Base-by-base conservation (phyloP, 1,140 invertebrate genomes). In the Onthophagus taurus region DNA sequence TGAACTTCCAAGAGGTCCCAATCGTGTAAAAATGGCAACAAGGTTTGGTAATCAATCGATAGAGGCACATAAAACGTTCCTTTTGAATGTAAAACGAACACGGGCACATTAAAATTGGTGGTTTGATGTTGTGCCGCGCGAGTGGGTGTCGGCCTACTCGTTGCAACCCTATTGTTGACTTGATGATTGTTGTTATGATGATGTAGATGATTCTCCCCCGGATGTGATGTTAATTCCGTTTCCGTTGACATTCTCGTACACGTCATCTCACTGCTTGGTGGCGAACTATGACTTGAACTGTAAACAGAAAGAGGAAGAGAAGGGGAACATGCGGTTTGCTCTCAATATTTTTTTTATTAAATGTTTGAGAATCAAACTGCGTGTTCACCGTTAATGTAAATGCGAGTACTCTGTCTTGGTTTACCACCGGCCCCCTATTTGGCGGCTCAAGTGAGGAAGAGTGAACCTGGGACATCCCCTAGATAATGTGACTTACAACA, bases 31-130 rank as follows among this genome's bases (percentile, higher is more conserved):
- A 81, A 79, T 0, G 85, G 81, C 47, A 81, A 64, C 12, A 94
- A 62, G 11, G 82, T 66, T 12, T 81, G 72, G 36, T 83, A 78
- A 49, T 92, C 87, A 11, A 95, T 74, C n/a, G 86, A 88, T 30
- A 94, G 63, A 3, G 91, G 92, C 36, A 95, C 75, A 63, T 95
- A 96, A 60, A 85, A 94, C n/a, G 84, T 80, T 12, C 90, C 89
- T 64, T 81, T 74, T 16, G 84, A 78, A 64, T 90, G 86, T 1
- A 91, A 65, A 0, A 83, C 83, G 60, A 90, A 90, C 16, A 86
- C 83, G 1, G 86, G 85, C 3, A 89, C 75, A 38, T 57, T 63
- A 21, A 68, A 68, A 42, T 70, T 69, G 41, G 66, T 61, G n/a
- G n/a, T n/a, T n/a, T n/a, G n/a, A n/a, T n/a, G n/a, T n/a, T n/a